phyloP scores from a whole-genome alignment of 1,140 invertebrate species.

The Drosophila sulfurigaster region DNA sequence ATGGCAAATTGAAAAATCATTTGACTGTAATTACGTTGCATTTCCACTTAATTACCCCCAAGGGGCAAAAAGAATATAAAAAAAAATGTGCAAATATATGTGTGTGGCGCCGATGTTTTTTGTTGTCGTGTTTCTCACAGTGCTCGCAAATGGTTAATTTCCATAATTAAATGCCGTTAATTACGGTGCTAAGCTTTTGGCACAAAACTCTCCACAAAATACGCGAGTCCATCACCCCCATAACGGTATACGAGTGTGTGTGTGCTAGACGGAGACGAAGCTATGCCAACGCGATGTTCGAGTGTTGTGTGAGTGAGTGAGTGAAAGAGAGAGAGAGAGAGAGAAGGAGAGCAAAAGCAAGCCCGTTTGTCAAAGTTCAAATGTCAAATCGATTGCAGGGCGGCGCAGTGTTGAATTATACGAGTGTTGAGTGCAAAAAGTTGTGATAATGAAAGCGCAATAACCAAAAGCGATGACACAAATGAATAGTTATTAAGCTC shows the following conservation, averaged over 20 bases:
- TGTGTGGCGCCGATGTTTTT: conserved; percentile 32
- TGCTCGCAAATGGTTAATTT: conserved; percentile 65
- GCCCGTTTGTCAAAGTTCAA: conserved; percentile 51
- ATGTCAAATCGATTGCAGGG: conserved; percentile 67
- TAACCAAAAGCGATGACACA: conserved; percentile 64
- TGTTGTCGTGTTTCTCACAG: conserved; percentile 62
- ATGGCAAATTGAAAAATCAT: conserved; percentile 80
- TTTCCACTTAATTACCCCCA: conserved; percentile 74
- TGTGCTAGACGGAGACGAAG: conserved; percentile 4
- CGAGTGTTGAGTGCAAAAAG: conserved; percentile 30
- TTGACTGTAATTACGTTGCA: conserved; percentile 79
- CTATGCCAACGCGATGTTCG: background rate
- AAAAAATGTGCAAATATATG: conserved; percentile 47
- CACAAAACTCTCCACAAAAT: conserved; percentile 28
- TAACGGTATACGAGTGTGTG: conserved; percentile 1
- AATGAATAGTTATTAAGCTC: conserved; percentile 73
- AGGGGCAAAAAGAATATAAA: conserved; percentile 9
- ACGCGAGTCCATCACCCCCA: background rate
- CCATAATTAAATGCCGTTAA: conserved; percentile 81
- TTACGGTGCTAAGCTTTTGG: conserved; percentile 48
- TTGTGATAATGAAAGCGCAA: conserved; percentile 47
- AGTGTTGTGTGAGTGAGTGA: background rate
- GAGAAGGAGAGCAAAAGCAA: conserved; percentile 7
- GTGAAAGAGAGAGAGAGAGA: conserved; percentile 10
- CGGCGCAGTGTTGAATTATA: conserved; percentile 4